Evolutionary conservation across 2,113 vertebrate species (phyloP).

Genomic region (Ivindomyrus marchei): DNA sequence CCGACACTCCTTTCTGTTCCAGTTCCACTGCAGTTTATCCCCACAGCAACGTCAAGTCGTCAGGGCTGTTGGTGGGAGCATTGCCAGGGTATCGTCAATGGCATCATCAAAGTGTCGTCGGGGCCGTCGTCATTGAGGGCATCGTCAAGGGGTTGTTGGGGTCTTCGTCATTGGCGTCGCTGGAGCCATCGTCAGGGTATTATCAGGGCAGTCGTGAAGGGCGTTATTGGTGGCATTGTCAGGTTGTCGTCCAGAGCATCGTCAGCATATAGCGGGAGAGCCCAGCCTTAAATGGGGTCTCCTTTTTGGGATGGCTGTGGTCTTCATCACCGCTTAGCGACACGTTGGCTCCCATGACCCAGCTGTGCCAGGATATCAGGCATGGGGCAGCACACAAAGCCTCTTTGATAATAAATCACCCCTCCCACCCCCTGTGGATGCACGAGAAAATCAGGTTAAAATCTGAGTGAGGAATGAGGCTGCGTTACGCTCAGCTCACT

Average conservation of each 20-base stretch:
- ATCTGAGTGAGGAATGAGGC: constrained; percentile 35
- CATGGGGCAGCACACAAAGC: constrained; percentile 14
- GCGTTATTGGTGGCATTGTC: no score
- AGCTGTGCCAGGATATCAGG: not conserved
- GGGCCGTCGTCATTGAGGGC: no score
- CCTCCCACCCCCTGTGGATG: constrained; percentile 33
- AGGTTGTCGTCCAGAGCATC: not conserved
- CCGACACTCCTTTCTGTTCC: not conserved
- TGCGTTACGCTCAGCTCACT: not conserved
- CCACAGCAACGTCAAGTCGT: no score
- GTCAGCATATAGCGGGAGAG: not conserved
- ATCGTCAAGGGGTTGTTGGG: no score
- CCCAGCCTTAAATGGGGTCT: not conserved
- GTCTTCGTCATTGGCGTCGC: not conserved
- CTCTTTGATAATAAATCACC: constrained; percentile 41
- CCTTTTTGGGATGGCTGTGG: no score
- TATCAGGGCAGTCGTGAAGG: no score
- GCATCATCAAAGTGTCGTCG: no score
- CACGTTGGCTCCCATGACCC: not conserved
- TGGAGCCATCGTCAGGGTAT: not conserved
- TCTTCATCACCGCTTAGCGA: not conserved
- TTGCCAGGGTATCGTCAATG: not conserved
- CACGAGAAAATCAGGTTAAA: constrained; percentile 43
- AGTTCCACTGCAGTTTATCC: not conserved
- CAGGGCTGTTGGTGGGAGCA: no score